Base-by-base conservation (phyloP, 2,113 vertebrate genomes). In the Myiozetetes cayanensis region DNA sequence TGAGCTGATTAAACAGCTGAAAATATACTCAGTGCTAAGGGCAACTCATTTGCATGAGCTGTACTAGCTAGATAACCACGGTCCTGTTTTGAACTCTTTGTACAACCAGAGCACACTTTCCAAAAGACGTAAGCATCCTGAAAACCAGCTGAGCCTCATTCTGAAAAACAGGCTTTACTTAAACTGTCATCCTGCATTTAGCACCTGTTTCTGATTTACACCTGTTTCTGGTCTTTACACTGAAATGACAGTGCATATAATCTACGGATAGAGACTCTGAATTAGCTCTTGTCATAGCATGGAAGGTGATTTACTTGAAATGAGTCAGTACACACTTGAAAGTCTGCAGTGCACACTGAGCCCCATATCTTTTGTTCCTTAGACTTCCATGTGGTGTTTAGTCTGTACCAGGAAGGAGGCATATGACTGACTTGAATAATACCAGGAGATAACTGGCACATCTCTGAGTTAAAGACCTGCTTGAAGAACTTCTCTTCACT, bases 1-100 rank as follows among this genome's bases (percentile, higher is more conserved):
- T 39, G 77, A 82, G 61, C 59, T 90, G 91, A 85, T 89, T 91
- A 92, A 91, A 86, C 20, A 80, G 56, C 39, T 82, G 84, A 87
- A 91, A 93, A 92, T 41, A 82, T 2, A 46, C 15, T 62, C 33
- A 11, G 6, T 66, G 62, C 75, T 71, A 91, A 84, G 70, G 59
- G 47, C 41, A 74, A 71, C 59, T 84, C 30, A 84, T 93, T 81
- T 89, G 43, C 73, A 87, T 59, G 56, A 65, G 47, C 73, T 95
- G 61, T 83, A 44, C 31, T 35, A 70, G 66, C 33, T 75, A 91
- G 62, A 87, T 83, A 95, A 90, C 31, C 24, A 59, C 24, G 21
- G n/a, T 33, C 53, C 41, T 79, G 15, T 56, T 94, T 55, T 49
- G 46, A 62, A 76, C 56, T 61, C 43, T 87, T 56, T 85, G 52